phyloP scores from a whole-genome alignment of 2,888 invertebrate genomes.

The Julus scanicus region DNA sequence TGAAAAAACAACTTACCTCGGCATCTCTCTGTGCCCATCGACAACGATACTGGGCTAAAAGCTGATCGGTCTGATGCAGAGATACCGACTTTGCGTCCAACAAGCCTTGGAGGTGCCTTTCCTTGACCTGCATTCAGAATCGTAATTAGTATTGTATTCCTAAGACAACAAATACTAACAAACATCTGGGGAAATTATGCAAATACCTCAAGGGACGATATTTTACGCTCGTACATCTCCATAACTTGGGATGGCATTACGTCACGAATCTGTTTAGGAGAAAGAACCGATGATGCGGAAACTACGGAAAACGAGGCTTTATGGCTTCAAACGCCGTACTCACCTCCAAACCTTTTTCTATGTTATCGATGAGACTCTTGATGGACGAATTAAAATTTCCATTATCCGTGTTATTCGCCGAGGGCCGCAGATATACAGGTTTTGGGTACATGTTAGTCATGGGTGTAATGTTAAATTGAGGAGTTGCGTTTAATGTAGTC shows the following conservation, averaged over 20 bases:
- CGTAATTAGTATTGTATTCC: background rate
- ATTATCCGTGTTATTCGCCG: background rate
- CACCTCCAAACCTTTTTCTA: constrained; percentile 12
- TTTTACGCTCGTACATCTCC: constrained; percentile 51
- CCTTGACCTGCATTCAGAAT: constrained; percentile 54
- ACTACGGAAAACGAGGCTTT: background rate
- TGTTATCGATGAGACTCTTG: constrained; percentile 3
- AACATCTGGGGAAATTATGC: background rate
- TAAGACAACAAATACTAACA: background rate
- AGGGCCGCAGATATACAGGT: background rate
- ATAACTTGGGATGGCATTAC: constrained; percentile 8
- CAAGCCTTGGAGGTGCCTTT: constrained; percentile 55
- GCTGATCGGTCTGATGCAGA: constrained; percentile 55
- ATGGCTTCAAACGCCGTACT: background rate
- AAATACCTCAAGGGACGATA: constrained; percentile 22
- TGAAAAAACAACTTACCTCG: constrained; percentile 24
- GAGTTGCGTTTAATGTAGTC: background rate
- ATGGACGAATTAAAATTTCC: background rate
- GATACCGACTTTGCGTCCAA: constrained; percentile 56
- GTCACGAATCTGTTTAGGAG: background rate
- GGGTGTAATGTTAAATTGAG: background rate
- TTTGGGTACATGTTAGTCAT: background rate
- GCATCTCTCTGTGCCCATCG: constrained; percentile 57
- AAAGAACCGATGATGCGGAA: background rate
- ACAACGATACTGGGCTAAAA: constrained; percentile 56